Evolutionary conservation across 1,140 invertebrate species (phyloP).

Genomic region (Papilio polytes): DNA sequence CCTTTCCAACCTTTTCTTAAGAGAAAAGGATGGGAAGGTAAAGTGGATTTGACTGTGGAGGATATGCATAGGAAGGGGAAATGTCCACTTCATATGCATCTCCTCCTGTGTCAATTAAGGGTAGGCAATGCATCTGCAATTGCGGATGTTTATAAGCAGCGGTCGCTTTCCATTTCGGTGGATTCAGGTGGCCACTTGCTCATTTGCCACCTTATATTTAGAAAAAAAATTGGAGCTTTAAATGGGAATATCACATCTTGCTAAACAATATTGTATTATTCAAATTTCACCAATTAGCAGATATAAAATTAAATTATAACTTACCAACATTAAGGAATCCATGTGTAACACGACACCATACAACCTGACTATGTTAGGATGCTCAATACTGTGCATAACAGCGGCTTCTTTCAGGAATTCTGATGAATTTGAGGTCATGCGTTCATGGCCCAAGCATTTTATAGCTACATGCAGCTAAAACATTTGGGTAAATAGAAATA

Average conservation of each 20-base stretch:
- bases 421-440: constrained; percentile 97
- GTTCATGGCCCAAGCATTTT: constrained; percentile 96
- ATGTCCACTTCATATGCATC: too few relatives aligned
- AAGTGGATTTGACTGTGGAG: too few relatives aligned
- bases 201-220: too few relatives aligned
- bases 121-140: too few relatives aligned
- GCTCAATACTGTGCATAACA: constrained; percentile 98
- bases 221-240: too few relatives aligned
- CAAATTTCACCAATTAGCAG: neutral
- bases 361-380: constrained; percentile 97
- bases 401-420: constrained; percentile 99
- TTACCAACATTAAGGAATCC: constrained; percentile 96
- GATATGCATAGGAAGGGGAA: too few relatives aligned
- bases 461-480: constrained; percentile 97
- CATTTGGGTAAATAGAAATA: constrained; percentile 25
- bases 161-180: too few relatives aligned
- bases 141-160: too few relatives aligned
- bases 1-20: too few relatives aligned
- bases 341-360: constrained; percentile 98
- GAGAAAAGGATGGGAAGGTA: too few relatives aligned
- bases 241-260: neutral
- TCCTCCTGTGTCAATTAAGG: too few relatives aligned
- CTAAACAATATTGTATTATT: neutral
- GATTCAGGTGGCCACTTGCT: too few relatives aligned
- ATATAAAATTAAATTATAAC: constrained; percentile 43